Base-by-base conservation (phyloP, 2,888 invertebrate species). In the Eupithecia dodoneata region DNA sequence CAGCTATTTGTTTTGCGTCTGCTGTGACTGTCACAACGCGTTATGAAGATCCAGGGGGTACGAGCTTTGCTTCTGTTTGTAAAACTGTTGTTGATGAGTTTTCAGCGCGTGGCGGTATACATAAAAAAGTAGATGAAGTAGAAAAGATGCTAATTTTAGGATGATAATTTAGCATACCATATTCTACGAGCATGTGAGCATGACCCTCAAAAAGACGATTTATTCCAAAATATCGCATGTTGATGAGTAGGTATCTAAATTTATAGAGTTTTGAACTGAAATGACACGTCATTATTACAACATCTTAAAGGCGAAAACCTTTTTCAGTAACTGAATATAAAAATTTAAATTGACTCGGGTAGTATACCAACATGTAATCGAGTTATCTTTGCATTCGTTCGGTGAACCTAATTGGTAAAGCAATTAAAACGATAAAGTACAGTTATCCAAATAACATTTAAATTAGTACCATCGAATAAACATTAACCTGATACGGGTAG, bases 1-100 rank as follows among this genome's bases (percentile, higher is more conserved):
- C 80, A 86, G 83, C 83, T 84, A 82, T 85, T 85, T 84, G 83
- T 84, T 84, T 84, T 79, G 74, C 59, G 47, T 49, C 42, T 69
- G 65, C 72, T 76, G 59, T 45, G 30, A 3, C 72, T 71, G 76
- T 59, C 79, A 72, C 74, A 13, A 65, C 55, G 72, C 18, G 55
- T 45, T 18, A n/a, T 42, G 72, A 75, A 72, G 69, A 77, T 47
- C 52, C 72, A 18, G 45, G 15, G 13, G 63, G 10, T 70, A 70
- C 30, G 30, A 47, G 69, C 47, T 70, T 30, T n/a, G 67, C 67
- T 45, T 69, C 44, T 69, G 44, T 44, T 63, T 12, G 63, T 30
- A 63, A 63, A 30, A 10, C 18, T 59, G 63, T 63, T 9, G 59
- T 30, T 59, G 2, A 52, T 18, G 59, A 18, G 59, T 9, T 18